These are phyloP conservation scores for Poeciliopsis paucimaculata DNA, from an alignment of 2,797 vertebrate species.

Conservation along the genomic window DNA sequence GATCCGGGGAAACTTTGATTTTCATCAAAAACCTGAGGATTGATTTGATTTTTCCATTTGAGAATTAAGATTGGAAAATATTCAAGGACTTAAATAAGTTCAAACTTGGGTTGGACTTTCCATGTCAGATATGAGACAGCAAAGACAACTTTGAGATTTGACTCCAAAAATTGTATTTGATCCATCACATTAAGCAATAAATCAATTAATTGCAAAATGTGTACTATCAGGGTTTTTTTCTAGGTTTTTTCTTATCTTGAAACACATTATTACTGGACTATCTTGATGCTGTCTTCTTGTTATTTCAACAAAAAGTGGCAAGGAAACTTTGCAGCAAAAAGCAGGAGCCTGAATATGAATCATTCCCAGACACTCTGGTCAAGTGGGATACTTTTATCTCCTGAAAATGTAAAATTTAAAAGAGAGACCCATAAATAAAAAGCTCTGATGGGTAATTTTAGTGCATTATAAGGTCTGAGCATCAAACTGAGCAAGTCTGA, in stretches of 20 bases:
- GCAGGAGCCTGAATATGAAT: background rate
- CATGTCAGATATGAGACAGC: too few species aligned
- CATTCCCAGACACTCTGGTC: background rate
- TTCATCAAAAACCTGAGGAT: too few species aligned
- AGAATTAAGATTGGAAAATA: too few species aligned
- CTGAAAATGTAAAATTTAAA: conserved; percentile 13
- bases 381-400: conserved; percentile 1
- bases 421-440: conserved; percentile 11
- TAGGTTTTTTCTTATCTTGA: background rate
- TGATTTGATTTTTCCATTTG: too few species aligned
- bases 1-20: too few species aligned
- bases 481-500: conserved; percentile 12
- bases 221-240: too few species aligned
- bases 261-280: conserved; percentile 14
- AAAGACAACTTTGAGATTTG: too few species aligned
- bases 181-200: too few species aligned
- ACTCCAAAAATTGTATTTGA: too few species aligned
- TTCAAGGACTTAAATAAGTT: too few species aligned
- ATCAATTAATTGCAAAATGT: too few species aligned
- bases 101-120: too few species aligned
- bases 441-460: background rate
- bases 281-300: background rate
- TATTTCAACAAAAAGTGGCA: background rate
- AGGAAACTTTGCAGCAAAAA: background rate
- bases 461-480: background rate